phyloP scores from a whole-genome alignment of 2,113 vertebrate species.

The Ornithorhynchus anatinus region DNA sequence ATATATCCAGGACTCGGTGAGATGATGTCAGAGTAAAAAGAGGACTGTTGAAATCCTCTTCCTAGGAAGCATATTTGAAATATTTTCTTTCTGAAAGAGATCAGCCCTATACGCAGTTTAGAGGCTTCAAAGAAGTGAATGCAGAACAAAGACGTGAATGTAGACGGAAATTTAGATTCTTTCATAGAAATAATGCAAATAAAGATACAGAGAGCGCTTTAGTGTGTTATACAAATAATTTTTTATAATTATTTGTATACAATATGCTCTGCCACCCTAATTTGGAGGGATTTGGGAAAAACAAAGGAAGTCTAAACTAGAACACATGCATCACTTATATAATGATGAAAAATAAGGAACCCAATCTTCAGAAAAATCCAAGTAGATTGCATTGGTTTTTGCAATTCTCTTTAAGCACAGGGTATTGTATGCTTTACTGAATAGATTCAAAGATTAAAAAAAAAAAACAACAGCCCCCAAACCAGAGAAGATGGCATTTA shows the following conservation, averaged over 20 bases:
- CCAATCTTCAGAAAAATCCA: not conserved
- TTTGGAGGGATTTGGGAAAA: conserved; percentile 3
- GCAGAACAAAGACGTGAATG: not conserved
- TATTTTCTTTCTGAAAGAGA: not conserved
- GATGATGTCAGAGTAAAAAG: conserved; percentile 47
- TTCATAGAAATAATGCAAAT: not conserved
- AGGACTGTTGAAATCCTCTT: conserved; percentile 4
- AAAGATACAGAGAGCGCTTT: not conserved
- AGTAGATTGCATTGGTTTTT: not conserved
- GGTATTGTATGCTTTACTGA: too few relatives aligned
- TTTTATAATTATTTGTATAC: conserved; percentile 6
- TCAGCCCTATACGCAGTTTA: not conserved
- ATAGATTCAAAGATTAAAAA: too few relatives aligned
- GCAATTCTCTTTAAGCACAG: not conserved
- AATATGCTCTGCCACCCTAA: conserved; percentile 15
- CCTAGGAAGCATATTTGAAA: conserved; percentile 38
- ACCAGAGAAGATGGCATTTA: too few relatives aligned
- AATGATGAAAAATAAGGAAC: not conserved
- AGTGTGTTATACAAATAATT: not conserved
- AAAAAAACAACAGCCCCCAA: too few relatives aligned
- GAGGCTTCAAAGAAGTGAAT: not conserved
- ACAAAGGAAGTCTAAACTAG: not conserved
- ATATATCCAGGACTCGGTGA: conserved; percentile 69
- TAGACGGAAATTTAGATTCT: not conserved
- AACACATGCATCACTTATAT: not conserved